Conservation (phyloP, 2,888 invertebrate genomes). For the Diadegma fenestrale region DNA sequence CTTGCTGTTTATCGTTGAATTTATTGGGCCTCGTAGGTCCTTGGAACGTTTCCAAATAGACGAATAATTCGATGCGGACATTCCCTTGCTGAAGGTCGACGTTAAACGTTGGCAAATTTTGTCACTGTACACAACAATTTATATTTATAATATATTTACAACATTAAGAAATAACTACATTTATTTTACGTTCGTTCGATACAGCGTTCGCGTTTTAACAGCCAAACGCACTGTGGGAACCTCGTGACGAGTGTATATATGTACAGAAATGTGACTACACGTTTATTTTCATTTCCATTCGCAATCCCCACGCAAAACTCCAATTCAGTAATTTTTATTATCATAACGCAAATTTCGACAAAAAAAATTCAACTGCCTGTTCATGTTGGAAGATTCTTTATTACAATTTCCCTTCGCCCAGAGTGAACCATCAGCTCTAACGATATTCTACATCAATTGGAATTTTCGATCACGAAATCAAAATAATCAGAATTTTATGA, state of each 20-base stretch:
- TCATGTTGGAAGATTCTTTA: background rate
- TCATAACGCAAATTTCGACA: background rate
- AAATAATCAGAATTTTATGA: too few relatives aligned
- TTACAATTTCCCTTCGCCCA: background rate
- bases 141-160: conserved; percentile 33
- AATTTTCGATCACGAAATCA: too few relatives aligned
- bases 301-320: conserved; percentile 13
- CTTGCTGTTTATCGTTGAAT: conserved; percentile 37
- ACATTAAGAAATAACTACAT: conserved; percentile 3
- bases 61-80: conserved; percentile 54
- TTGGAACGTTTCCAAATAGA: conserved; percentile 9
- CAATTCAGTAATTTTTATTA: conserved; percentile 18
- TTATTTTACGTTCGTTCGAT: conserved; percentile 31
- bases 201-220: conserved; percentile 1
- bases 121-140: conserved; percentile 46
- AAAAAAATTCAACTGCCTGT: background rate
- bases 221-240: conserved; percentile 10
- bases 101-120: conserved; percentile 19
- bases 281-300: conserved; percentile 28
- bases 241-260: conserved; percentile 60
- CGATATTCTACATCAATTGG: too few relatives aligned
- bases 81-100: conserved; percentile 45
- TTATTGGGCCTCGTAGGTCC: conserved; percentile 31
- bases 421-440: background rate
- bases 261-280: conserved; percentile 47